Percentiles rank a stretch among this genome's conserved stretches.
Evolutionary conservation across 2,797 vertebrate genomes (phyloP).

Genomic region (Cossypha heuglini): DNA sequence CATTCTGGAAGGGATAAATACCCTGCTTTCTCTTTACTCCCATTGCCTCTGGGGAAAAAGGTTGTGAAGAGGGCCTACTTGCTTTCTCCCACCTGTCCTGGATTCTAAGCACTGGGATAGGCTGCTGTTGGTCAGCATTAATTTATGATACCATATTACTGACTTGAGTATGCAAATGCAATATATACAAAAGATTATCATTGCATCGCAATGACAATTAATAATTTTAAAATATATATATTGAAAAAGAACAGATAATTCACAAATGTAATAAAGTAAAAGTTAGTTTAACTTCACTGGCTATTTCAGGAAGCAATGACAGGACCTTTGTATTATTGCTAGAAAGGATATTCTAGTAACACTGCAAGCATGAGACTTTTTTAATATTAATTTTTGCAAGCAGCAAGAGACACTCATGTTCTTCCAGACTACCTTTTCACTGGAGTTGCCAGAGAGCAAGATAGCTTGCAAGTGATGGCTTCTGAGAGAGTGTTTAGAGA

Average conservation of each 20-base stretch:
- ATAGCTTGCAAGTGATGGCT: not conserved
- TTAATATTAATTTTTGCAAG: not conserved
- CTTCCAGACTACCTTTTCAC: not conserved
- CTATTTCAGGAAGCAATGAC: not conserved
- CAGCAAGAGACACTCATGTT: not conserved
- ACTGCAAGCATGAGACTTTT: not conserved
- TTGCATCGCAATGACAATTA: not conserved
- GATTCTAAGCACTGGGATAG: not conserved
- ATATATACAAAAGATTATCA: not conserved
- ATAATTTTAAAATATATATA: not conserved
- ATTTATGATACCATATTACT: not conserved
- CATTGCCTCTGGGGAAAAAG: not conserved
- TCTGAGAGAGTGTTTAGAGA: not conserved
- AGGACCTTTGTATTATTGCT: not conserved
- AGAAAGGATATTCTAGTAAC: not conserved
- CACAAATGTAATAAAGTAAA: not conserved
- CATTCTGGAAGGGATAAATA: not conserved
- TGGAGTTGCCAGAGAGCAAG: not conserved
- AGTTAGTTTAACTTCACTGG: not conserved
- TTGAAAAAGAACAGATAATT: not conserved
- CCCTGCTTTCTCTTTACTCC: accelerated
- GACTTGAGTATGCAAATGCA: not conserved
- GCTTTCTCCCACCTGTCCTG: not conserved
- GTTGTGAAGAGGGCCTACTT: not conserved
- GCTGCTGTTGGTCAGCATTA: not conserved